Evolutionary conservation across 2,888 invertebrate species (phyloP).

Genomic region (Spodoptera exigua): DNA sequence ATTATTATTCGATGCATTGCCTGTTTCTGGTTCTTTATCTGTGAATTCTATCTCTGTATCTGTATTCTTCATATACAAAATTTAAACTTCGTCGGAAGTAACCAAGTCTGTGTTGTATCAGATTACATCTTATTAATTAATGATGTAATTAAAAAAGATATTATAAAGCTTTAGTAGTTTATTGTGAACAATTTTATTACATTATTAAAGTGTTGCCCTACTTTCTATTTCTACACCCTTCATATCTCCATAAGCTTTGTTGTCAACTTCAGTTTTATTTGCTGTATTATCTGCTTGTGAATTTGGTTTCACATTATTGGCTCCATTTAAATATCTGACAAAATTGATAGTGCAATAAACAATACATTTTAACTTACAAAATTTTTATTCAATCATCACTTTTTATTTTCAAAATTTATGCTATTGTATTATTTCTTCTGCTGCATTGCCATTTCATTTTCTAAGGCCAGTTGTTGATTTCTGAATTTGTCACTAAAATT

Average conservation of each 20-base stretch:
- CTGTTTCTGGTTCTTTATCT: no score
- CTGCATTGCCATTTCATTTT: no score
- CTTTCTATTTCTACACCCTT: neutral
- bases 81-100: neutral
- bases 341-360: conserved; percentile 10
- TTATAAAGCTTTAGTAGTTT: conserved; percentile 1
- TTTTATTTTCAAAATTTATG: no score
- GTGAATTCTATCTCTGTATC: no score
- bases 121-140: conserved; percentile 29
- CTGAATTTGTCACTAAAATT: no score
- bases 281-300: conserved; percentile 12
- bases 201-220: conserved; percentile 7
- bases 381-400: neutral
- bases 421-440: no score
- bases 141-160: conserved; percentile 26
- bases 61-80: no score
- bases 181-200: conserved; percentile 11
- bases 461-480: no score
- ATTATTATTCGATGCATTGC: no score
- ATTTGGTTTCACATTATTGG: conserved; percentile 41
- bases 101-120: neutral
- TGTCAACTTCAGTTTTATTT: neutral
- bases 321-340: conserved; percentile 17
- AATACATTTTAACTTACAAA: neutral
- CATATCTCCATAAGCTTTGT: neutral